Evolutionary conservation across 1,140 invertebrate species (phyloP), one percentile per base, ranked within the genome.

Genomic region (Tenebrio molitor): DNA sequence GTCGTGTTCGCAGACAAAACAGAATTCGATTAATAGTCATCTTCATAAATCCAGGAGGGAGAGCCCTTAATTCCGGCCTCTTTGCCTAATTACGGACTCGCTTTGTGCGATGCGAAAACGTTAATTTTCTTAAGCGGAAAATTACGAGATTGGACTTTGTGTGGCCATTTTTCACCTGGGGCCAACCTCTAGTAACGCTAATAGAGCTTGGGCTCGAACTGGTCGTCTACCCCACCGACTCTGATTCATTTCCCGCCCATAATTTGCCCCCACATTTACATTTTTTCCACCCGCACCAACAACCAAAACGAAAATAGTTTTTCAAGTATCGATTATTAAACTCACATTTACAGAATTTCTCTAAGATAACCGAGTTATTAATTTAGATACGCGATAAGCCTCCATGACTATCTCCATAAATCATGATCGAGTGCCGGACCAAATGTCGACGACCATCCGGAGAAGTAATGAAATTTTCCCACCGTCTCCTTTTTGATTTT

Each of bases 101-200:
- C 36, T 39, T 39, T 39, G 36, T 39, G n/a, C 36, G 36, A 39
- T 12, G 36, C n/a, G 36, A 12, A 39, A 39, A 39, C 36, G 36
- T 39, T 39, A 39, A 39, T 39, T 39, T 39, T 39, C 36, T 39
- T 39, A 39, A 39, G 36, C 36, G 36, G 36, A 2, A 39, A 29
- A 39, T 12, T 39, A n/a, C 36, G 36, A 39, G 36, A 12, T 39
- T 12, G 36, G 36, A 39, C 36, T n/a, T 39, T 3, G 12, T 39
- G 29, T 33, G 29, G 4, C 29, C 29, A 39, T 5, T 39, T 39
- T 39, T 39, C 36, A 39, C 36, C 36, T 39, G 36, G n/a, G 36
- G 8, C 25, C 8, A 8, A n/a, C n/a, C 25, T 29, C 25, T 29
- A 8, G 3, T 29, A 29, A 29, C 8, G 8, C 8, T 4, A 29